Conservation (phyloP, 2,797 vertebrate genomes). For the Labroides dimidiatus region DNA sequence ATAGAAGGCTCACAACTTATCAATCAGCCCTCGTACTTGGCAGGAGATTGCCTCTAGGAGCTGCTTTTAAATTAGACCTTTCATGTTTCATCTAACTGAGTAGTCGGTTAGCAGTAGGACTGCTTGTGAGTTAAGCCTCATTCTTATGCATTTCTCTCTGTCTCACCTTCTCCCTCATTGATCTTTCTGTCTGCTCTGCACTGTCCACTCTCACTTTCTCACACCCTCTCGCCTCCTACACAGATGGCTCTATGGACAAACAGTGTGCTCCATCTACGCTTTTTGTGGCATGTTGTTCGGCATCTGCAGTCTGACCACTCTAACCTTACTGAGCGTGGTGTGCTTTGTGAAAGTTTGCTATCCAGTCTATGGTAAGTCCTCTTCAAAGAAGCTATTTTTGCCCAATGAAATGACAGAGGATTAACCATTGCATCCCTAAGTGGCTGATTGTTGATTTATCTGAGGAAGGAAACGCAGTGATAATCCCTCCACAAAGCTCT, state of each 20-base stretch:
- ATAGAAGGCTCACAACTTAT: no score
- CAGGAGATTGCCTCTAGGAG: background rate
- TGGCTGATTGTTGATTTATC: constrained; percentile 58
- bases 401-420: constrained; percentile 35
- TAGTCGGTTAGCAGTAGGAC: constrained; percentile 29
- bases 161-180: constrained; percentile 35
- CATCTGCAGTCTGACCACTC: constrained; percentile 85
- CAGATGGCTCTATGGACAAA: constrained; percentile 83
- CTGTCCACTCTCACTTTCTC: constrained; percentile 32
- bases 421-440: constrained; percentile 41
- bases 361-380: constrained; percentile 83
- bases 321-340: constrained; percentile 86
- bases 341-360: constrained; percentile 89
- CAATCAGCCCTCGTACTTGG: no score
- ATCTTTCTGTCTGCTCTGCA: constrained; percentile 27
- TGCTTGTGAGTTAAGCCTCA: constrained; percentile 21
- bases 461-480: constrained; percentile 26
- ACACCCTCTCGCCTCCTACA: constrained; percentile 36
- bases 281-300: constrained; percentile 88
- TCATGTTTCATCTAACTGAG: constrained; percentile 21
- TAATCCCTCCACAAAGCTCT: constrained; percentile 48
- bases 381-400: constrained; percentile 43
- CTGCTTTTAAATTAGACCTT: constrained; percentile 9
- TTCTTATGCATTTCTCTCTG: constrained; percentile 16
- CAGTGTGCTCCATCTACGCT: constrained; percentile 79